A percentile compares a stretch with the other conserved stretches of the same genome.
Conservation (phyloP, 2,888 invertebrate genomes). For the Fabriciana adippe region DNA sequence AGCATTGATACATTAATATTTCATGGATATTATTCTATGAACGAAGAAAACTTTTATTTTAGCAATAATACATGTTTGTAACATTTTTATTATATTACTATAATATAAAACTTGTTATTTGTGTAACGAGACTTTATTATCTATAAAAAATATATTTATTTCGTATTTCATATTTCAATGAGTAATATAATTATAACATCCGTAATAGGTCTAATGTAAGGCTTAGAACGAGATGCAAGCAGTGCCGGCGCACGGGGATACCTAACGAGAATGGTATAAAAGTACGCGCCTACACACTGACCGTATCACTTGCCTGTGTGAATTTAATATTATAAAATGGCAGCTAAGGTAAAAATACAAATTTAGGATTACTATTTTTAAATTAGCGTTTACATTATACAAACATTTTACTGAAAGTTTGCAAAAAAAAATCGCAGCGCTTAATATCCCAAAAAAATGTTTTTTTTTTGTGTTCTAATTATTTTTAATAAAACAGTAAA, state of each 20-base stretch:
- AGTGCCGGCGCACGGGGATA: conserved; percentile 58
- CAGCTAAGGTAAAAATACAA: conserved; percentile 71
- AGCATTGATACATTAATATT: conserved; percentile 1
- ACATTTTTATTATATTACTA: not conserved
- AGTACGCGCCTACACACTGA: conserved; percentile 58
- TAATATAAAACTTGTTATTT: not conserved
- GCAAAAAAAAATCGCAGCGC: no score
- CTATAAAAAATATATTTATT: not conserved
- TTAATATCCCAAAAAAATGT: no score
- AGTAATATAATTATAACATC: conserved; percentile 34
- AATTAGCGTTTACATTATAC: not conserved
- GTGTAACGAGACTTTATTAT: not conserved
- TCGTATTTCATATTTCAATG: conserved; percentile 18
- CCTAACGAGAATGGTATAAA: conserved; percentile 67
- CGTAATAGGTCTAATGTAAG: conserved; percentile 40
- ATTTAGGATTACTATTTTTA: conserved; percentile 12
- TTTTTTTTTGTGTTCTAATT: no score
- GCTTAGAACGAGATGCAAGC: conserved; percentile 35
- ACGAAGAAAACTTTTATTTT: no score
- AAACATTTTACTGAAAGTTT: not conserved
- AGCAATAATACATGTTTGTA: not conserved
- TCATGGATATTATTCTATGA: not conserved
- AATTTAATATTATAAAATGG: conserved; percentile 74
- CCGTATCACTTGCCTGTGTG: conserved; percentile 74
- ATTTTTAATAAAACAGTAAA: no score